A percentile compares a stretch with the other conserved stretches of the same genome.
These are phyloP conservation scores for Hyalella azteca DNA, from an alignment of 2,888 invertebrate species.

Conservation along the genomic window DNA sequence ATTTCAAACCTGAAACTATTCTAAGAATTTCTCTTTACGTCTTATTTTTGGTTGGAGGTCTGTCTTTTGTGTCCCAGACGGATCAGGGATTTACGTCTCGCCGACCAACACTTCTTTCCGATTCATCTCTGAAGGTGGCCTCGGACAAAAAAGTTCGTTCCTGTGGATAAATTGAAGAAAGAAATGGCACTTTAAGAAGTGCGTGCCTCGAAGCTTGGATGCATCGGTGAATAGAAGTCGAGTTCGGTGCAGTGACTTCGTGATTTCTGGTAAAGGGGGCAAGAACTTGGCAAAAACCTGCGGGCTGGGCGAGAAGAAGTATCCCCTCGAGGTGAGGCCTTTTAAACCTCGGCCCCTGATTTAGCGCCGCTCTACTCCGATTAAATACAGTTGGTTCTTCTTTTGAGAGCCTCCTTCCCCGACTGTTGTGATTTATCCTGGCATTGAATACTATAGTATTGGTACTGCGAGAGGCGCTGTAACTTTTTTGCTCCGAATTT, in stretches of 20 bases:
- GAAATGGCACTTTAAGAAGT: constrained; percentile 22
- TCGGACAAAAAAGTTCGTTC: constrained; percentile 2
- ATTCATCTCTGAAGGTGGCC: constrained; percentile 6
- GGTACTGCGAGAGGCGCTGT: no score
- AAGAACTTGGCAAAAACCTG: constrained; percentile 19
- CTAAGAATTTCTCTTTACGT: not conserved
- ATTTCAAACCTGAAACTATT: not conserved
- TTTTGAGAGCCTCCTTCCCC: not conserved
- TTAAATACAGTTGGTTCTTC: constrained; percentile 22
- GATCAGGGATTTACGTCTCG: not conserved
- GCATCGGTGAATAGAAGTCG: constrained; percentile 22
- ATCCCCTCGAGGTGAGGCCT: constrained; percentile 12
- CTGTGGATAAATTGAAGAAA: constrained; percentile 25
- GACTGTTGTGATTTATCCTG: not conserved
- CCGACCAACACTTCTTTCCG: constrained; percentile 22
- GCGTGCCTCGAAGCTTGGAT: constrained; percentile 1
- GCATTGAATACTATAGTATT: not conserved
- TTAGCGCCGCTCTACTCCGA: constrained; percentile 12
- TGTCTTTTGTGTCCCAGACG: not conserved
- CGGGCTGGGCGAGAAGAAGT: not conserved
- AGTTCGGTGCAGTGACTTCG: not conserved
- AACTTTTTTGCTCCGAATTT: no score
- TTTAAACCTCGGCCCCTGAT: constrained; percentile 1
- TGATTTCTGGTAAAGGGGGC: not conserved
- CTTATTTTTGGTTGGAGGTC: not conserved